Evolutionary conservation across 2,797 vertebrate genomes (phyloP).

Genomic region (Acanthurus leucopareius): DNA sequence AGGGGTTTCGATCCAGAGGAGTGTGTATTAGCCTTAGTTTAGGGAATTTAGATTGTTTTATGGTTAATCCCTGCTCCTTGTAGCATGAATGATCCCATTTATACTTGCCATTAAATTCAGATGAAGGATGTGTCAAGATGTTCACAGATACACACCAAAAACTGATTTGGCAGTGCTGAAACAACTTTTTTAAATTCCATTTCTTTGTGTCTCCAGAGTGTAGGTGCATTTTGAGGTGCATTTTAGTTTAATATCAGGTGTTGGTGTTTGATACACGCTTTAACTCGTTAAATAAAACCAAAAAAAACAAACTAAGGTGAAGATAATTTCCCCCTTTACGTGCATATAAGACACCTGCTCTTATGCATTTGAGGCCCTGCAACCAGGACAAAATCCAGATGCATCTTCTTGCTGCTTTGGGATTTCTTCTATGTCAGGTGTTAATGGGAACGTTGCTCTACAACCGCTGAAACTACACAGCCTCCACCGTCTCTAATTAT

Average conservation of each 20-base stretch:
- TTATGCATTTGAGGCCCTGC: constrained; percentile 66
- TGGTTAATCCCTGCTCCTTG: constrained; percentile 78
- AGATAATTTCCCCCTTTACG: constrained; percentile 47
- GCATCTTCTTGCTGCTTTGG: constrained; percentile 75
- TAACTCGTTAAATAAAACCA: constrained; percentile 62
- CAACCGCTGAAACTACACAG: constrained; percentile 72
- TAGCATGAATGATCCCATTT: constrained; percentile 82
- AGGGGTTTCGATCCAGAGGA: constrained; percentile 77
- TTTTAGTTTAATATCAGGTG: constrained; percentile 40
- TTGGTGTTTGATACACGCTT: constrained; percentile 44
- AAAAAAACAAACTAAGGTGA: constrained; percentile 45
- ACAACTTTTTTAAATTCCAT: neutral
- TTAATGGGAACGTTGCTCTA: constrained; percentile 80
- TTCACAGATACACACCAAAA: constrained; percentile 40
- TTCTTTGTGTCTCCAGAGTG: constrained; percentile 14
- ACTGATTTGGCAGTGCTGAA: constrained; percentile 1
- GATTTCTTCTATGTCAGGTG: constrained; percentile 78
- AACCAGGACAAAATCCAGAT: constrained; percentile 77
- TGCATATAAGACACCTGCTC: constrained; percentile 69
- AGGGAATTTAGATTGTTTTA: constrained; percentile 79
- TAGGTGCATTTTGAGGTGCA: constrained; percentile 28
- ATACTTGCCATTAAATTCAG: constrained; percentile 78
- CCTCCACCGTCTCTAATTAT: constrained; percentile 79
- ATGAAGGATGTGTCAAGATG: constrained; percentile 72
- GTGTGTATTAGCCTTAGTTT: constrained; percentile 76